Base-by-base conservation (phyloP, 2,888 invertebrate genomes). In the Tachystola acroxantha region DNA sequence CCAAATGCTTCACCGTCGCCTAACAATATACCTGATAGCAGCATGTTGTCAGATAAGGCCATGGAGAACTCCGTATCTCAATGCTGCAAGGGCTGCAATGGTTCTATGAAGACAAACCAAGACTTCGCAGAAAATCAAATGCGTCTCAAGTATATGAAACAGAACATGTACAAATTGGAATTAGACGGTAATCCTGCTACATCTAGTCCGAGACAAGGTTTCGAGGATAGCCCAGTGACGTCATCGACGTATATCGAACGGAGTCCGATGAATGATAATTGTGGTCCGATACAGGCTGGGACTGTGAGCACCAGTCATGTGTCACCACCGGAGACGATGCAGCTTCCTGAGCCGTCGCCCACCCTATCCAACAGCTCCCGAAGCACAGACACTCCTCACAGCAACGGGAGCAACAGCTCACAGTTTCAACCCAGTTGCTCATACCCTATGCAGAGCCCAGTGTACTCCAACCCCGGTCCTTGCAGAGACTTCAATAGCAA, bases 251-350 rank as follows among this genome's bases (percentile, higher is more conserved):
- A 88, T 46, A 82, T 86, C 1, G 92, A 92, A 24, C 86, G 91
- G 46, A 82, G 84, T 50, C 71, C 87, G n/a, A 82, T 68, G 60
- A 80, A 89, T 6, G 93, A 93, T 53, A 88, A 89, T 16, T 88
- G 93, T 53, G 89, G 89, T 1, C 95, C 95, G 0, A 94, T 94
- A 41, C 95, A 95, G 67, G 95, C 94, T 3, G 95, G 94, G 0
- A 92, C 94, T 0, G 93, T 95, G 7, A 95, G 94, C 50, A 95
- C 95, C 0, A 95, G 94, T 64, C 92, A 94, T 55, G 93, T 93
- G 25, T 92, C 94, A 0, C 92, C 93, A 0, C 81, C 89, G 2
- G 91, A 91, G 43, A 81, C 76, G 1, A 48, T 86, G 34, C 80
- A 71, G 42, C 80, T 76, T 2, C 86, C 89, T 1, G 89, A 90